These are phyloP conservation scores for Falcunculus frontatus DNA, from an alignment of 2,113 vertebrate species.

Conservation along the genomic window DNA sequence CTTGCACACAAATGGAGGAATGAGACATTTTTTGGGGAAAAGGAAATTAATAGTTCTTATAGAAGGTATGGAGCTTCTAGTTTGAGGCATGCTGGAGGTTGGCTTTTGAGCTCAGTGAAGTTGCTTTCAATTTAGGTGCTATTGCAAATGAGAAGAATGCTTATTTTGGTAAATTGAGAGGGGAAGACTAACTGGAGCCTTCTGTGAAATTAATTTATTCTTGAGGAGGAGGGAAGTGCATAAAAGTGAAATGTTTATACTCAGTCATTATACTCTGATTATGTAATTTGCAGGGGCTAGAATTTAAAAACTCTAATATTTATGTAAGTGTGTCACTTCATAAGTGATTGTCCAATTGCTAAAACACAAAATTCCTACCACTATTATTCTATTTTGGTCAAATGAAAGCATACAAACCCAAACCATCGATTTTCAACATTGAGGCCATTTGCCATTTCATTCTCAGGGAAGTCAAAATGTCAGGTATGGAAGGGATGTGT, in stretches of 20 bases:
- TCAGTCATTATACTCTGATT: neutral
- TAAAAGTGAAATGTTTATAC: neutral
- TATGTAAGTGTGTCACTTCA: neutral
- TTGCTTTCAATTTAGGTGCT: neutral
- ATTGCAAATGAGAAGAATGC: neutral
- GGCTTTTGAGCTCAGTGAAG: neutral
- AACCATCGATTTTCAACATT: neutral
- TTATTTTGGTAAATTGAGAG: neutral
- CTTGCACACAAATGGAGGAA: neutral
- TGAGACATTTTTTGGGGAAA: neutral
- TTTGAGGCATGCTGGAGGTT: neutral
- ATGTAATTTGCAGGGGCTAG: neutral
- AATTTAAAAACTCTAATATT: neutral
- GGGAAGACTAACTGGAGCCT: neutral
- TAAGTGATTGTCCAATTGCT: neutral
- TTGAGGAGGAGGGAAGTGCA: neutral
- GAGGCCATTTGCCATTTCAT: neutral
- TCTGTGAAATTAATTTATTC: neutral
- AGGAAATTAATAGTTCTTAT: neutral
- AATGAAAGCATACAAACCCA: neutral
- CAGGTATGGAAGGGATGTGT: accelerated
- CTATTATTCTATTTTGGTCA: neutral
- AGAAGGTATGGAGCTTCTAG: neutral
- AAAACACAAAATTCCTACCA: neutral
- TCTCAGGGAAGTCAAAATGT: neutral